Evolutionary conservation across 2,113 vertebrate genomes (phyloP), one percentile per base, ranked within the genome.

Genomic region (Phalacrocorax brasilianus): DNA sequence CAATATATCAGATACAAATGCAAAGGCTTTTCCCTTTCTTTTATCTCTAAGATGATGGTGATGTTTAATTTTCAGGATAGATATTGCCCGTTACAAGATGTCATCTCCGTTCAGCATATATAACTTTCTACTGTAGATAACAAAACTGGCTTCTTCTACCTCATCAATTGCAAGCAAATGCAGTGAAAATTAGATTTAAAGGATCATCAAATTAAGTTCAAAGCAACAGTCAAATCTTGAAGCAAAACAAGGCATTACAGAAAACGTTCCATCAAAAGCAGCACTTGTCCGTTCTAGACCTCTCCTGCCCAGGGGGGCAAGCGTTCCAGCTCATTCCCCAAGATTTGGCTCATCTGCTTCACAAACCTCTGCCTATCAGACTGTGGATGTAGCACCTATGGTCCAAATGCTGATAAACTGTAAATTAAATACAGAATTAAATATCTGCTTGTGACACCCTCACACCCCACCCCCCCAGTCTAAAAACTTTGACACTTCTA

Each of bases 141-240:
- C 21, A 85, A 85, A 77, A 77, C 52, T 33, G 62, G n/a, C 66
- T 82, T 71, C 42, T 78, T 45, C 74, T 59, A 30, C 35, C 35
- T 91, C 58, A 75, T n/a, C 27, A 44, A 42, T 49, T 82, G 52
- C 72, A 77, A 96, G 73, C 17, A 82, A 78, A 75, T 40, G 38
- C 33, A 85, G 38, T 23, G 42, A 74, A 95, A 95, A 95, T 63
- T 68, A 89, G 47, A 87, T 77, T 89, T 79, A 88, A 92, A 83
- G 59, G 61, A 66, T 73, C 67, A 91, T 63, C 38, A 68, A 91
- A 73, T 50, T 45, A 70, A 38, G 42, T 74, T 95, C 55, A 96
- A 91, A 91, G 68, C 52, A 83, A 70, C 9, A 88, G 74, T 27
- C 40, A 70, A 70, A 74, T 24, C 27, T 30, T 59, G 56, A 78